phyloP scores from a whole-genome alignment of 2,888 invertebrate species.

The Belgica antarctica region DNA sequence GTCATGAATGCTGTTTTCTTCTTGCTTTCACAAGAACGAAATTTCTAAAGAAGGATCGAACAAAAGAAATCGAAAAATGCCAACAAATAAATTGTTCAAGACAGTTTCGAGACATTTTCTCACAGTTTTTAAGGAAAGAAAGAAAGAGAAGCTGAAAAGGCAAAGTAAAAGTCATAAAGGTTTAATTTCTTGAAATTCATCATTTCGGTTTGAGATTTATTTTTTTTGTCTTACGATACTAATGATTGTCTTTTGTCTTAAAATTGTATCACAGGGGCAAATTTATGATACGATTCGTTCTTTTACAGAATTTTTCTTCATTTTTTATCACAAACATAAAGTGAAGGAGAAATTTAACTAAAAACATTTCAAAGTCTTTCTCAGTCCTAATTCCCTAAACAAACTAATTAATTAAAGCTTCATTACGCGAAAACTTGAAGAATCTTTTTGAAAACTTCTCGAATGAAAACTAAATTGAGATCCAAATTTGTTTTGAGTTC shows the following conservation, averaged over 20 bases:
- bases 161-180: slow-evolving; percentile 27
- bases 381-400: not conserved
- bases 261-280: slow-evolving; percentile 27
- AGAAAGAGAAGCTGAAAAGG: slow-evolving; percentile 28
- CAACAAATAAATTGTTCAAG: not conserved
- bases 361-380: slow-evolving; percentile 23
- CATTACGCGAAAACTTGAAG: slow-evolving; percentile 27
- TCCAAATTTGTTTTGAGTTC: slow-evolving; percentile 40
- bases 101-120: not conserved
- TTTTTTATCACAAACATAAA: slow-evolving; percentile 35
- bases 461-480: slow-evolving; percentile 29
- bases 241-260: slow-evolving; percentile 8
- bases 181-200: slow-evolving; percentile 38
- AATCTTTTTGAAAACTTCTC: slow-evolving; percentile 29
- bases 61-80: not conserved
- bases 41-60: slow-evolving; percentile 7
- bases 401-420: slow-evolving; percentile 38
- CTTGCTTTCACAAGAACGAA: not conserved
- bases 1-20: slow-evolving; percentile 6
- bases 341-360: slow-evolving; percentile 18
- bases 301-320: slow-evolving; percentile 9
- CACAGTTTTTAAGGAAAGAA: slow-evolving; percentile 27
- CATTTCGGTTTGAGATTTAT: slow-evolving; percentile 38
- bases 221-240: slow-evolving; percentile 23
- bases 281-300: slow-evolving; percentile 4